Evolutionary conservation across 2,888 invertebrate genomes (phyloP), one percentile per base, ranked within the genome.

Genomic region (Diachrysia chrysitis): DNA sequence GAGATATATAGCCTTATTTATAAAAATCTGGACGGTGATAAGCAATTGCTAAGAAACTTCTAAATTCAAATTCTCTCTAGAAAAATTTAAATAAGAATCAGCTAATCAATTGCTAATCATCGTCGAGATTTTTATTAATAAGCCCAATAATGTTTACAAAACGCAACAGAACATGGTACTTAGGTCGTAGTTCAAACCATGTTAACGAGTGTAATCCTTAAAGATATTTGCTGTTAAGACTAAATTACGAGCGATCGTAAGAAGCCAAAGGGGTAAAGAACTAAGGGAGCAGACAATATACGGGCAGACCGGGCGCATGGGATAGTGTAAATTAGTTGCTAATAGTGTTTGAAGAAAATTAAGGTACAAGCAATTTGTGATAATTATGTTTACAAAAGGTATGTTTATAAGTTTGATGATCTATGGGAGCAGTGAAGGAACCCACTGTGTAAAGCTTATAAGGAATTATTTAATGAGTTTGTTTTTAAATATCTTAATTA

Each of bases 331-430:
- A 51, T 51, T 51, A 51, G 48, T 51, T 21, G 48, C 12, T 51
- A 51, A 51, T 51, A 21, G 48, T 57, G 19, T 37, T 42, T 42
- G 25, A 69, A 75, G 54, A 58, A 58, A 72, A 32, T 37, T 46
- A 74, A 78, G 63, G 59, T 67, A 37, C 62, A 63, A 32, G 57
- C 25, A 60, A 67, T 78, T 78, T 63, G 57, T 73, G 67, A 73
- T 77, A 66, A 61, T 35, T 71, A 16, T 51, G 48, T 51, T 51
- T 51, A 21, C 48, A 0, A 10, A 51, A 51, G 48, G 19, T 51
- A 51, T 12, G 48, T 51, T 21, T 51, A 51, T 42, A 46, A 35
- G 10, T 63, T 57, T 71, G 37, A 60, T 54, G 37, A 12, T 14
- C n/a, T 42, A 57, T 51, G 19, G 46, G 59, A 23, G n/a, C 17